These are phyloP conservation scores for Gadus macrocephalus DNA, from an alignment of 2,113 vertebrate species.

Conservation along the genomic window DNA sequence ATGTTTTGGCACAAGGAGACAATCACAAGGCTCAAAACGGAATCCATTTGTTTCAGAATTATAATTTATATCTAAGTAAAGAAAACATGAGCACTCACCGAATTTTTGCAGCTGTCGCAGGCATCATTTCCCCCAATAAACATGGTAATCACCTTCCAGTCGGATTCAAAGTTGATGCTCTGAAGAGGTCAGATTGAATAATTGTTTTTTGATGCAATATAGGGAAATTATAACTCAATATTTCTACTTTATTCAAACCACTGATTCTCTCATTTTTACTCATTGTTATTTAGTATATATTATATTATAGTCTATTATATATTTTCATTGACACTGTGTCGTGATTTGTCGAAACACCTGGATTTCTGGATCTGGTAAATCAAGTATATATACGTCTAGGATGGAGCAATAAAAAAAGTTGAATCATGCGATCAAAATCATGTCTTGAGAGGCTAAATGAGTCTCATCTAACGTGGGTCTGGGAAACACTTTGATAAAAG, in stretches of 20 bases:
- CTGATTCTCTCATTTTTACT: no score
- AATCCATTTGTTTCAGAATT: no score
- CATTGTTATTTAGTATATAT: no score
- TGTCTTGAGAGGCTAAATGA: no score
- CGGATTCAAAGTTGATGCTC: constrained; percentile 77
- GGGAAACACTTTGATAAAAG: not conserved
- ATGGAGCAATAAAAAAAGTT: no score
- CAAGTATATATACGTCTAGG: no score
- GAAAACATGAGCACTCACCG: constrained; percentile 68
- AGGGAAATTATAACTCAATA: not conserved
- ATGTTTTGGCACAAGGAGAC: not conserved
- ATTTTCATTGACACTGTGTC: not conserved
- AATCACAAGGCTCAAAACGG: not conserved
- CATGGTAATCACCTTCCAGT: constrained; percentile 90
- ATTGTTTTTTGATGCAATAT: no score
- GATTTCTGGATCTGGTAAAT: no score
- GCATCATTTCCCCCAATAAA: constrained; percentile 82
- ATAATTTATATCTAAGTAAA: no score
- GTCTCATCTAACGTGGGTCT: not conserved
- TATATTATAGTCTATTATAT: not conserved
- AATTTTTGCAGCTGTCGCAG: constrained; percentile 81
- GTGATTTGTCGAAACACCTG: no score
- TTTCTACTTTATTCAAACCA: not conserved
- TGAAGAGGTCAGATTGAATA: constrained; percentile 36
- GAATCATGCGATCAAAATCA: no score